phyloP scores from a whole-genome alignment of 2,113 vertebrate species.

The Todiramphus saurophagus region DNA sequence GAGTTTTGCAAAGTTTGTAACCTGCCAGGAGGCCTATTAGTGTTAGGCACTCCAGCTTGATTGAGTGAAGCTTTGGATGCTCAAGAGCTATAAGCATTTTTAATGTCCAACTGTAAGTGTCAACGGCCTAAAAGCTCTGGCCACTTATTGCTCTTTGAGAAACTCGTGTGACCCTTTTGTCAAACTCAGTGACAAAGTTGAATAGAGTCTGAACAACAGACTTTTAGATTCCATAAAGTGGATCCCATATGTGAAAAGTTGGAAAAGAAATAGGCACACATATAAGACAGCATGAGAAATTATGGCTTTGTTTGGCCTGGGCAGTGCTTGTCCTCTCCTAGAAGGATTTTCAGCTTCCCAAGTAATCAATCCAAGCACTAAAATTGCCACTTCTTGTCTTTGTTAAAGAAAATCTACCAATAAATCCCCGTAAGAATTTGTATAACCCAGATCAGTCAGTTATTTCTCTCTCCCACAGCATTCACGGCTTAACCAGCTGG shows the following conservation, averaged over 20 bases:
- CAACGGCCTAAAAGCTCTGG: neutral
- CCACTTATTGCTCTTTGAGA: neutral
- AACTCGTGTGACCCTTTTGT: neutral
- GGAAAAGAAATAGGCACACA: neutral
- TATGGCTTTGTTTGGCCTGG: neutral
- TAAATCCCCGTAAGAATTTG: slow-evolving; percentile 42
- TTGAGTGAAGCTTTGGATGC: neutral
- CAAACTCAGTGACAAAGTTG: neutral
- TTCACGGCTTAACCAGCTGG: slow-evolving; percentile 7
- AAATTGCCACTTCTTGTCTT: slow-evolving; percentile 13
- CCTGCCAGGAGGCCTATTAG: neutral
- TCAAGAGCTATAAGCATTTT: neutral
- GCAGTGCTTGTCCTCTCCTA: neutral
- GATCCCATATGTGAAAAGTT: neutral
- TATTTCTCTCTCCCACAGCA: slow-evolving; percentile 25
- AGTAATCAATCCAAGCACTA: slow-evolving; percentile 58
- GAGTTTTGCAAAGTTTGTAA: neutral
- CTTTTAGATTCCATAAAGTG: neutral
- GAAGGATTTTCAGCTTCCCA: slow-evolving; percentile 37
- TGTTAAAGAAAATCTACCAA: slow-evolving; percentile 51
- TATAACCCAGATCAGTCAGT: slow-evolving; percentile 64
- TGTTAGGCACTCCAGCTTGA: neutral
- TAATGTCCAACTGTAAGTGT: neutral
- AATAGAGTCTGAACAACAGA: neutral
- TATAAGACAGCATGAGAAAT: slow-evolving; percentile 38